Evolutionary conservation across 2,797 vertebrate genomes (phyloP).

Genomic region (Echiichthys vipera): DNA sequence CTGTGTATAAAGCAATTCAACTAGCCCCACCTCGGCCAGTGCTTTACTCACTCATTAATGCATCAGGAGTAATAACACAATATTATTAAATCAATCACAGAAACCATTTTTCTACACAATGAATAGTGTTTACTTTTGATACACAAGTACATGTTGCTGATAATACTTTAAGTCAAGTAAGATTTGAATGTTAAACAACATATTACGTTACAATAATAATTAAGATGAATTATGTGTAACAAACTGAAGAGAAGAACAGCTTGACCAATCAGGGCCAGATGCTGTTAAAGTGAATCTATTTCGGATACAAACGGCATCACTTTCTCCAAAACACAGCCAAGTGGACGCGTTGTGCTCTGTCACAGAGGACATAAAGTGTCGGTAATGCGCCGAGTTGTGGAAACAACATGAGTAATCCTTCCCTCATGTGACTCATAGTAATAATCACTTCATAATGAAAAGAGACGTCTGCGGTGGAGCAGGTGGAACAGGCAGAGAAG

Average conservation of each 20-base stretch:
- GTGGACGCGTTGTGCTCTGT: background rate
- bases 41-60: too few species aligned
- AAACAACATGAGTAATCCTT: slow-evolving; percentile 77
- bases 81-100: too few species aligned
- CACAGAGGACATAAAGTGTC: slow-evolving; percentile 43
- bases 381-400: slow-evolving; percentile 65
- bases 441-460: slow-evolving; percentile 75
- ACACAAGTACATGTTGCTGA: too few species aligned
- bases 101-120: too few species aligned
- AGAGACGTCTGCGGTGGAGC: slow-evolving; percentile 8
- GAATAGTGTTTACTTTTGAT: too few species aligned
- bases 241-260: background rate
- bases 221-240: too few species aligned
- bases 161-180: too few species aligned
- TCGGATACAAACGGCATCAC: background rate
- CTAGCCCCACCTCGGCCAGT: too few species aligned
- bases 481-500: slow-evolving; percentile 16
- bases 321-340: background rate
- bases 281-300: background rate
- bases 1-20: too few species aligned
- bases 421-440: slow-evolving; percentile 79
- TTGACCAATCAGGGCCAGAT: background rate
- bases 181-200: too few species aligned
- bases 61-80: too few species aligned
- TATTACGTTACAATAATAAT: too few species aligned